These are phyloP conservation scores for Alfaro cultratus DNA, from an alignment of 2,797 vertebrate genomes.

Conservation along the genomic window DNA sequence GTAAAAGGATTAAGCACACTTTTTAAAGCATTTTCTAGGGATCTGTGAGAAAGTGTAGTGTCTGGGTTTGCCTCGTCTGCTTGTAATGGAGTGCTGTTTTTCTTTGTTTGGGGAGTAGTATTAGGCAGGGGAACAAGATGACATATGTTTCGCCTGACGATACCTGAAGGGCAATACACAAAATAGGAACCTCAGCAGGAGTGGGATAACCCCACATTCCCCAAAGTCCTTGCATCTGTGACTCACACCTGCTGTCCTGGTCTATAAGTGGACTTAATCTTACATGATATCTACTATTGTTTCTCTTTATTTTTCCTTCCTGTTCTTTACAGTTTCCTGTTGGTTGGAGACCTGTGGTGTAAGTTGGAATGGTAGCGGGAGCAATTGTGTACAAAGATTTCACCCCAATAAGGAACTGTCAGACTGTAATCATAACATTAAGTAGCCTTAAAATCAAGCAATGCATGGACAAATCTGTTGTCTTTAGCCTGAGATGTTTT, in stretches of 20 bases:
- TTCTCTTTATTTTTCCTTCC: background rate
- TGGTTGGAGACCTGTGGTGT: background rate
- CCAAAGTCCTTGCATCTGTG: constrained; percentile 4
- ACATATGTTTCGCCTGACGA: background rate
- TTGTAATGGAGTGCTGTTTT: background rate
- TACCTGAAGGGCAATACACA: constrained; percentile 3
- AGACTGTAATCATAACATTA: background rate
- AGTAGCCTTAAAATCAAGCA: background rate
- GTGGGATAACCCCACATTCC: constrained; percentile 7
- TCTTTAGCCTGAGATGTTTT: background rate
- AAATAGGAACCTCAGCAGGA: constrained; percentile 4
- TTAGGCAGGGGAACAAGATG: constrained; percentile 1
- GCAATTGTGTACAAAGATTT: background rate
- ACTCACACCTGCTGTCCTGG: constrained; percentile 9
- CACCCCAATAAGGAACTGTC: background rate
- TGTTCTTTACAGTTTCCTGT: background rate
- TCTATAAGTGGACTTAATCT: background rate
- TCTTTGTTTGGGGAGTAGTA: background rate
- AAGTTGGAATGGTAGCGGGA: no score
- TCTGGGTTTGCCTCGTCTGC: background rate
- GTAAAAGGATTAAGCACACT: background rate
- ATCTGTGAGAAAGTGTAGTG: background rate
- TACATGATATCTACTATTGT: constrained; percentile 1
- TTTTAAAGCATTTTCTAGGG: background rate
- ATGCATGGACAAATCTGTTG: background rate